Percentiles rank a stretch among this genome's conserved stretches.
These are phyloP conservation scores for Caenorhabditis sp. DNA, from an alignment of 2,888 invertebrate genomes.

Conservation along the genomic window DNA sequence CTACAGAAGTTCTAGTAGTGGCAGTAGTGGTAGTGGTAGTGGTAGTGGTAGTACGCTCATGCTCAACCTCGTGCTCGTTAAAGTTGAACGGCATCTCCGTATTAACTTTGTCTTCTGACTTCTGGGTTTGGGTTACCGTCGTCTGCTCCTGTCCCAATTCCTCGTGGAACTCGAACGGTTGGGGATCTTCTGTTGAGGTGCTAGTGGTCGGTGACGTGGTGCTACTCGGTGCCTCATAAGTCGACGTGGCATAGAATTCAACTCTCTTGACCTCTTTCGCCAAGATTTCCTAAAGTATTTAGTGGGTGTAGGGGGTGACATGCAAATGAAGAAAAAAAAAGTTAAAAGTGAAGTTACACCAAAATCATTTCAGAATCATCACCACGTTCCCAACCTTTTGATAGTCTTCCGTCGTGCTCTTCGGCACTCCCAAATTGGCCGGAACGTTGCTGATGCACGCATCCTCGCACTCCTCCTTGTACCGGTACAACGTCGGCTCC, in stretches of 20 bases:
- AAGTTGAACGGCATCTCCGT: conserved; percentile 52
- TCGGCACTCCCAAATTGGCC: conserved; percentile 62
- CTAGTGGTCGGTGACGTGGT: conserved; percentile 39
- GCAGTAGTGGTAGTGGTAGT: conserved; percentile 15
- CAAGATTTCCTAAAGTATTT: conserved; percentile 32
- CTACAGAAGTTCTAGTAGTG: conserved; percentile 20
- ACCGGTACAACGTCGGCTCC: conserved; percentile 78
- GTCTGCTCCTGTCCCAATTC: not conserved
- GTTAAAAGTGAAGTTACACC: not conserved
- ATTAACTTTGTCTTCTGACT: too few species aligned
- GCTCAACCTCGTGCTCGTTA: conserved; percentile 24
- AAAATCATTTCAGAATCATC: too few species aligned
- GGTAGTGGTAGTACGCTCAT: conserved; percentile 5
- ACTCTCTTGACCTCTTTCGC: conserved; percentile 49
- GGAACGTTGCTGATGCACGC: conserved; percentile 68
- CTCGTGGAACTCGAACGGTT: conserved; percentile 45
- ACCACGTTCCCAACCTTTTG: conserved; percentile 52
- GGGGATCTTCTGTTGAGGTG: conserved; percentile 31
- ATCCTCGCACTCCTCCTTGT: conserved; percentile 79
- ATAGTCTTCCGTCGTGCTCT: conserved; percentile 47
- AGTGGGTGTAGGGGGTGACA: too few species aligned
- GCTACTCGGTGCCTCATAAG: conserved; percentile 4
- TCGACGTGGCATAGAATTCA: conserved; percentile 45
- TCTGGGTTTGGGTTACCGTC: not conserved
- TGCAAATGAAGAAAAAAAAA: not conserved